A percentile compares a stretch with the other conserved stretches of the same genome.
Conservation (phyloP, 2,888 invertebrate genomes). For the Xylophagus ater region DNA sequence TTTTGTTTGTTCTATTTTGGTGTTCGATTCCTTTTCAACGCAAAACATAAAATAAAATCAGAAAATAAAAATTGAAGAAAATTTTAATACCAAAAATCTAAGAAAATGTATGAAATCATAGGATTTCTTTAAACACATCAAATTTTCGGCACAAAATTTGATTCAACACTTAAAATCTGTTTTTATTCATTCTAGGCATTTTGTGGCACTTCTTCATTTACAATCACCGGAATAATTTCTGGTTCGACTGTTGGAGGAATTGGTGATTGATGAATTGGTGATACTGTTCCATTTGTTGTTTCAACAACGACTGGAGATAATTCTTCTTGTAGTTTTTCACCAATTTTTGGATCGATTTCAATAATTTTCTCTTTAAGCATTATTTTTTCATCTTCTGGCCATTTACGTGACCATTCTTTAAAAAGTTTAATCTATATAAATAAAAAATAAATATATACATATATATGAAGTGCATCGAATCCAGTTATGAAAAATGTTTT, state of each 20-base stretch:
- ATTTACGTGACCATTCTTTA: slow-evolving; percentile 71
- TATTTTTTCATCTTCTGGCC: slow-evolving; percentile 63
- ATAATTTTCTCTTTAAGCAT: slow-evolving; percentile 56
- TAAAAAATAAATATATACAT: slow-evolving; percentile 10
- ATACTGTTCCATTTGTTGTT: slow-evolving; percentile 9
- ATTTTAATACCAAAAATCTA: too few species aligned
- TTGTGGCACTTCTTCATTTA: slow-evolving; percentile 8
- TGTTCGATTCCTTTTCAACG: too few species aligned
- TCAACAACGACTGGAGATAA: slow-evolving; percentile 21
- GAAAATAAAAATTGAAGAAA: too few species aligned
- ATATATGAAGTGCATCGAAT: not conserved
- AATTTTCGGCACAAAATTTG: too few species aligned
- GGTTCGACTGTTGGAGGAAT: not conserved
- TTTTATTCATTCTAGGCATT: slow-evolving; percentile 8
- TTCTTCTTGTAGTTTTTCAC: slow-evolving; percentile 53
- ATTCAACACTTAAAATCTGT: too few species aligned
- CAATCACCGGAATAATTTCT: not conserved
- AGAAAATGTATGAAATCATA: too few species aligned
- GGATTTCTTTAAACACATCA: too few species aligned
- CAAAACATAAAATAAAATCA: too few species aligned
- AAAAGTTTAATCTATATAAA: slow-evolving; percentile 65
- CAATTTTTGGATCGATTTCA: slow-evolving; percentile 61
- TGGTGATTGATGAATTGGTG: not conserved
- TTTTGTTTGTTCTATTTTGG: too few species aligned
- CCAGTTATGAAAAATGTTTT: not conserved